phyloP scores from a whole-genome alignment of 2,797 vertebrate genomes.

The Rhinogobio ventralis region DNA sequence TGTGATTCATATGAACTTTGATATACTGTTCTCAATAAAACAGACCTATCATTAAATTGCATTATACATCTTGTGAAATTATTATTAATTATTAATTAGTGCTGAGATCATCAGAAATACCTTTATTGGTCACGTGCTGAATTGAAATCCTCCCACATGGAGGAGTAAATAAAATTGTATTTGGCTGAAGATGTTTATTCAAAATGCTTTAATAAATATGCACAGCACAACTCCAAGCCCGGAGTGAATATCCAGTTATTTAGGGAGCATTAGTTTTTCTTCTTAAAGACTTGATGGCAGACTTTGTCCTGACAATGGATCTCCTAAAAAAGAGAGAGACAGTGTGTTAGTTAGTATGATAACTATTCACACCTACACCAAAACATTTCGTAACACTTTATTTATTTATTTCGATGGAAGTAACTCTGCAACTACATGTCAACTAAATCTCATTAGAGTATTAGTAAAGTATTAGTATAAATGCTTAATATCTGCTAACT shows the following conservation, averaged over 20 bases:
- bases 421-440: no score
- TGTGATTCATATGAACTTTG: not conserved
- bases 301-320: conserved; percentile 87
- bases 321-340: conserved; percentile 78
- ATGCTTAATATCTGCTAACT: no score
- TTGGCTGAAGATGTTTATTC: conserved; percentile 46
- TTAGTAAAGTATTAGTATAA: no score
- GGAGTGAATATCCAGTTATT: not conserved
- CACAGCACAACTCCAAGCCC: conserved; percentile 26
- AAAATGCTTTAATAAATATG: conserved; percentile 36
- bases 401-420: no score
- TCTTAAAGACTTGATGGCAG: conserved; percentile 91
- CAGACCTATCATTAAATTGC: not conserved
- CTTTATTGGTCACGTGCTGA: not conserved
- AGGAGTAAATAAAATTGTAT: not conserved
- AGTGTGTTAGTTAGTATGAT: not conserved
- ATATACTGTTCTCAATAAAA: conserved; percentile 9
- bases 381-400: no score
- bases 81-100: not conserved
- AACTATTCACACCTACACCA: not conserved
- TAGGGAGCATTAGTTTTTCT: conserved; percentile 67
- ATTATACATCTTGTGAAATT: not conserved
- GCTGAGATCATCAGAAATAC: not conserved
- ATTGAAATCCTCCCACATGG: not conserved
- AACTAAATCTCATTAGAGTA: no score